Percentiles rank a stretch among this genome's conserved stretches.
phyloP scores from a whole-genome alignment of 2,113 vertebrate genomes.

The Cavia aperea region DNA sequence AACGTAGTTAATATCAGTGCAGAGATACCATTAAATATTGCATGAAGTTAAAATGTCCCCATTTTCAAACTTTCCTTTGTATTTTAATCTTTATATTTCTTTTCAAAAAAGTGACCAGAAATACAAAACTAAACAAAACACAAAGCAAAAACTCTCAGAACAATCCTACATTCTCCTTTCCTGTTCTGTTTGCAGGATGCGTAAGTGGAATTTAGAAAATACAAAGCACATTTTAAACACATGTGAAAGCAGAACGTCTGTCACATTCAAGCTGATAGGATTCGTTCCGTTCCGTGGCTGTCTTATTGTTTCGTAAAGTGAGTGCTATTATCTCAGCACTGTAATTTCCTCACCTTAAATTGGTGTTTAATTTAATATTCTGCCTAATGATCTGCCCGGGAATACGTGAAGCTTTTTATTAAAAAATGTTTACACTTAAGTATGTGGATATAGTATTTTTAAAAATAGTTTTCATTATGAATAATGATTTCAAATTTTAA shows the following conservation, averaged over 20 bases:
- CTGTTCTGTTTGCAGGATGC: background rate
- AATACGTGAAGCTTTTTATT: background rate
- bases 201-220: background rate
- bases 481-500: background rate
- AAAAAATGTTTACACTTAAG: slow-evolving; percentile 7
- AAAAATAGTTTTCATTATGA: background rate
- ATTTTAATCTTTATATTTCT: background rate
- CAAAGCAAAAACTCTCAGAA: background rate
- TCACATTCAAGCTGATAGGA: background rate
- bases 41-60: background rate
- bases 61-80: background rate
- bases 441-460: background rate
- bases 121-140: background rate
- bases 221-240: background rate
- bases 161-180: background rate
- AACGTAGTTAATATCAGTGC: background rate
- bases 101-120: background rate
- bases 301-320: background rate
- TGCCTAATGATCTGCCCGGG: background rate
- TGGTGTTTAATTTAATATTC: slow-evolving; percentile 7
- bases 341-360: background rate
- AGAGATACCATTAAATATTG: background rate
- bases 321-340: background rate
- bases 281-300: background rate
- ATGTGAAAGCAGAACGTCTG: background rate